Percentiles rank a stretch among this genome's conserved stretches.
Evolutionary conservation across 2,113 vertebrate genomes (phyloP).

Genomic region (Clarias magur): DNA sequence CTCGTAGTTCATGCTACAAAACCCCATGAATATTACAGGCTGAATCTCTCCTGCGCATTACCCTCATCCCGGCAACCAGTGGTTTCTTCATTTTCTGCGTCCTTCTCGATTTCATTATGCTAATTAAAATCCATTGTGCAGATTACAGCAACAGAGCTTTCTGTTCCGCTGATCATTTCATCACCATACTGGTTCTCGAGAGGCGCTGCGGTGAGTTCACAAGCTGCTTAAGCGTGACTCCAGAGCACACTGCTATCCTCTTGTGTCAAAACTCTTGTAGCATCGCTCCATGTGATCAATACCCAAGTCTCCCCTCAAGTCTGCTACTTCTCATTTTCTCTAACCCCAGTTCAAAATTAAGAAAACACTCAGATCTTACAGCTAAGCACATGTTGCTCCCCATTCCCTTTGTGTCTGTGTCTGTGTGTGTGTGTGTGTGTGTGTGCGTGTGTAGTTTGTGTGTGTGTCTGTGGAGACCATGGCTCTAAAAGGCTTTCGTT

Average conservation of each 20-base stretch:
- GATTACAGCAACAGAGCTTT: conserved; percentile 63
- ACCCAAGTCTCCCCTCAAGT: not conserved
- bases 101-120: conserved; percentile 62
- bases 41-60: conserved; percentile 20
- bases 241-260: not conserved
- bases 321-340: conserved; percentile 19
- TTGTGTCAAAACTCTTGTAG: conserved; percentile 20
- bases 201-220: not conserved
- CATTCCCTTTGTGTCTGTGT: not conserved
- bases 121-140: conserved; percentile 64
- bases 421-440: not conserved
- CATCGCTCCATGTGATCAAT: not conserved
- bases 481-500: conserved; percentile 41
- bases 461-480: not conserved
- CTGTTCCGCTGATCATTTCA: conserved; percentile 33
- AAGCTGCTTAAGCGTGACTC: conserved; percentile 33
- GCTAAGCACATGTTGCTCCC: conserved; percentile 29
- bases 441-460: not conserved
- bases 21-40: conserved; percentile 5
- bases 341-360: conserved; percentile 35
- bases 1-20: conserved; percentile 15
- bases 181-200: conserved; percentile 13
- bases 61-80: not conserved
- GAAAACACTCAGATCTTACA: conserved; percentile 27
- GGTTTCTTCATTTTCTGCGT: conserved; percentile 29